Conservation (phyloP, 2,113 vertebrate species). For the Hyperopisus bebe region DNA sequence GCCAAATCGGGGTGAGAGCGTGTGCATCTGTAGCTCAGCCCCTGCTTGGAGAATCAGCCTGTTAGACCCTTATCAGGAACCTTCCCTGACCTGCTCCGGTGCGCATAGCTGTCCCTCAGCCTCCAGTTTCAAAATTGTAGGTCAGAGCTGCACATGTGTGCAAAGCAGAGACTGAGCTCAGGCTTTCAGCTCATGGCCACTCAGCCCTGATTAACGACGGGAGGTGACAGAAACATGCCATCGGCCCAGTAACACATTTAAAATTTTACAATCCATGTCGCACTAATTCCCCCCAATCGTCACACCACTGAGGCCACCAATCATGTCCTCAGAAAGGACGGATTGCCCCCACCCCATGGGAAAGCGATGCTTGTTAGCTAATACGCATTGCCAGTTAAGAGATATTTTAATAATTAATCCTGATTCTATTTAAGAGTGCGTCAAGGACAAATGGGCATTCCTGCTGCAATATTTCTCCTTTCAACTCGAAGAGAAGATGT, state of each 20-base stretch:
- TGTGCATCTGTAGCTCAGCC: background rate
- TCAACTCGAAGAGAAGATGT: background rate
- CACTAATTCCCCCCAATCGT: background rate
- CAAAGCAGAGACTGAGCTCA: background rate
- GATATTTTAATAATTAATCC: slow-evolving; percentile 20
- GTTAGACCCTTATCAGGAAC: background rate
- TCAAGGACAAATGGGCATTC: background rate
- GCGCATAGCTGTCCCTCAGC: background rate
- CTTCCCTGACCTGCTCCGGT: background rate
- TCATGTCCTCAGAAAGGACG: background rate
- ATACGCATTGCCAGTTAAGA: slow-evolving; percentile 20
- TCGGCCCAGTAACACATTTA: background rate
- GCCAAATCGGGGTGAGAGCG: background rate
- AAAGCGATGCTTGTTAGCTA: background rate
- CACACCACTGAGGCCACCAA: background rate
- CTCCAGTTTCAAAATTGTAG: background rate
- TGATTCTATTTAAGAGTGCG: background rate
- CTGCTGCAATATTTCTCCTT: slow-evolving; percentile 1
- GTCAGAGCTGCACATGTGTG: background rate
- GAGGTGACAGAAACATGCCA: background rate
- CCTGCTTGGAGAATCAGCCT: background rate
- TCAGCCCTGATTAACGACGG: background rate
- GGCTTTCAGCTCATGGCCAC: background rate
- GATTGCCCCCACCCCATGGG: background rate
- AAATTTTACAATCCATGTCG: background rate